Evolutionary conservation across 1,140 invertebrate species (phyloP), one percentile per base, ranked within the genome.

Genomic region (Cotesia chilonis): DNA sequence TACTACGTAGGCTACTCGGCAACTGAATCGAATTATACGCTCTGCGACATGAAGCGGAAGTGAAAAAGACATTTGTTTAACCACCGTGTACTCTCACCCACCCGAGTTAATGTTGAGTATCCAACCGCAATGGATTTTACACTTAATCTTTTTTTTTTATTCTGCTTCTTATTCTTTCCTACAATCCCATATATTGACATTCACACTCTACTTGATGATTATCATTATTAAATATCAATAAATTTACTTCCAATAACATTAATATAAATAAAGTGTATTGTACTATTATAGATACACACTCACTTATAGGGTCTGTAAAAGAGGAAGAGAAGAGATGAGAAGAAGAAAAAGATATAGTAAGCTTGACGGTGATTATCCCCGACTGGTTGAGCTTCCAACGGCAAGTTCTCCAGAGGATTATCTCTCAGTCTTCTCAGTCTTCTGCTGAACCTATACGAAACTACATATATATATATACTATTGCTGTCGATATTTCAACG

Each of bases 311-410:
- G 60, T 60, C 63, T 55, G 10, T 55, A 17, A 4, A 55, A 6
- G 20, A 37, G 47, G 38, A 12, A 17, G 9, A 71, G 70, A 54
- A 12, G 2, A 28, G 28, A 28, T 28, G 28, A 9, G 14, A 37
- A 37, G 38, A 12, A 17, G 12, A 71, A 64, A 37, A n/a, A 38
- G 54, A 36, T 14, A 10, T 20, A 68, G 61, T 69, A 77, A 77
- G 81, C 76, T 80, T 83, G 76, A 82, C 79, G 78, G 80, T 84
- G 81, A 83, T 84, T 84, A 84, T 84, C 80, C 81, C 72, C 80
- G 82, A 83, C 82, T 82, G 81, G 79, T 81, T 84, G 80, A 84
- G 82, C 80, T 79, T 72, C 77, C 9, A 47, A 51, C 75, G 75
- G 74, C 75, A 78, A 80, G 80, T 81, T 78, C 81, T 79, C 78